Percentiles rank a stretch among this genome's conserved stretches.
phyloP scores from a whole-genome alignment of 2,888 invertebrate genomes.

The Seira musarum region DNA sequence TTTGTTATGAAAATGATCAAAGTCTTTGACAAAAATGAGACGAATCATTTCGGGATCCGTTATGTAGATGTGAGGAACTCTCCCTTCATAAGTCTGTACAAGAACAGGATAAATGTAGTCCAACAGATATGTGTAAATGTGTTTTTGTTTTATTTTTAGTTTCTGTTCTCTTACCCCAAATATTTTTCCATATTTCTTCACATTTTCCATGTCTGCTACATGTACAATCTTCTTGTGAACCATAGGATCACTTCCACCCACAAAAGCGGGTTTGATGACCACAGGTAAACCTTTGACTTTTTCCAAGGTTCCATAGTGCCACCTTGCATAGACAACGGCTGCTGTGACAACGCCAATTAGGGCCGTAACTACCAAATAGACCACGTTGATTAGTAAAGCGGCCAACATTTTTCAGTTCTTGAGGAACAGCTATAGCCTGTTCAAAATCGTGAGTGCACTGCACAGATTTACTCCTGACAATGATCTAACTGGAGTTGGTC shows the following conservation, averaged over 20 bases:
- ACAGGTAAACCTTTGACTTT: slow-evolving; percentile 53
- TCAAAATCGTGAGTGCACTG: no score
- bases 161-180: slow-evolving; percentile 63
- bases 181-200: slow-evolving; percentile 57
- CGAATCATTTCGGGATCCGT: slow-evolving; percentile 53
- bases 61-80: slow-evolving; percentile 54
- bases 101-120: background rate
- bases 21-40: slow-evolving; percentile 60
- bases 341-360: slow-evolving; percentile 48
- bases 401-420: no score
- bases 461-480: no score
- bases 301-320: slow-evolving; percentile 61
- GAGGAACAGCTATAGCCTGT: no score
- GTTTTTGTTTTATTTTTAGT: background rate
- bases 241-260: slow-evolving; percentile 56
- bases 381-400: no score
- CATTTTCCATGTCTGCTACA: slow-evolving; percentile 49
- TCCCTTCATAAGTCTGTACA: slow-evolving; percentile 47
- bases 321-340: slow-evolving; percentile 51
- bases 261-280: slow-evolving; percentile 51
- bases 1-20: slow-evolving; percentile 62
- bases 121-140: no score
- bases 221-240: slow-evolving; percentile 53
- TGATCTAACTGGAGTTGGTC: no score
- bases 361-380: slow-evolving; percentile 31